These are phyloP conservation scores for Chrysotoxum bicinctum DNA, from an alignment of 2,888 invertebrate genomes.

Conservation along the genomic window DNA sequence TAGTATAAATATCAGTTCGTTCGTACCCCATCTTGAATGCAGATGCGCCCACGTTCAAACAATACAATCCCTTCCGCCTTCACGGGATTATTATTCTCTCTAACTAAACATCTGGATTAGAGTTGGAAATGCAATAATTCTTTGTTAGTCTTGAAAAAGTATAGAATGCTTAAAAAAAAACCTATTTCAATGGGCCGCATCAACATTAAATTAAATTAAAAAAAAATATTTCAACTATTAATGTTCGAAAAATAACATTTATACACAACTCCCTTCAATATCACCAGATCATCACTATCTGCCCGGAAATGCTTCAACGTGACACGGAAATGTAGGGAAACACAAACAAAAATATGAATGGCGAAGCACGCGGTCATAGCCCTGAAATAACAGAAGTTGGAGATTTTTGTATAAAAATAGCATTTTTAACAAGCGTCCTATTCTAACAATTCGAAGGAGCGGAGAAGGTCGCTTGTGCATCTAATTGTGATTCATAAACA, in stretches of 20 bases:
- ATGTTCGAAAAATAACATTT: slow-evolving; percentile 20
- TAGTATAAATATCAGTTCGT: not conserved
- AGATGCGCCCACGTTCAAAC: not conserved
- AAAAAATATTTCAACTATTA: slow-evolving; percentile 28
- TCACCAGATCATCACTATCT: slow-evolving; percentile 4
- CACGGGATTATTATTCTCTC: not conserved
- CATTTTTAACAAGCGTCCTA: slow-evolving; percentile 21
- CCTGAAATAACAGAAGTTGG: slow-evolving; percentile 39
- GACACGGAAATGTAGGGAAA: slow-evolving; percentile 30
- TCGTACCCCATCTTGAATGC: not conserved
- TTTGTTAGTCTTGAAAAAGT: not conserved
- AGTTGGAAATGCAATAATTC: slow-evolving; percentile 27
- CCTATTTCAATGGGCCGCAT: slow-evolving; percentile 21
- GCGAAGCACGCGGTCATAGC: slow-evolving; percentile 21
- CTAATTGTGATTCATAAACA: slow-evolving; percentile 30
- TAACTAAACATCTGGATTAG: slow-evolving; percentile 13
- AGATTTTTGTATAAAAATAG: slow-evolving; percentile 13
- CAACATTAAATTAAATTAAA: slow-evolving; percentile 16
- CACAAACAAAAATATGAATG: slow-evolving; percentile 27
- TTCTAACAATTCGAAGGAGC: not conserved
- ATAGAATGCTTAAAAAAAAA: slow-evolving; percentile 2
- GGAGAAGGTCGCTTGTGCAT: slow-evolving; percentile 42
- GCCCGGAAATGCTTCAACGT: slow-evolving; percentile 55
- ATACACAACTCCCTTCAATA: not conserved
- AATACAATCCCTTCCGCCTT: not conserved